phyloP scores from a whole-genome alignment of 1,140 invertebrate genomes.

The Drosophila ambigua region DNA sequence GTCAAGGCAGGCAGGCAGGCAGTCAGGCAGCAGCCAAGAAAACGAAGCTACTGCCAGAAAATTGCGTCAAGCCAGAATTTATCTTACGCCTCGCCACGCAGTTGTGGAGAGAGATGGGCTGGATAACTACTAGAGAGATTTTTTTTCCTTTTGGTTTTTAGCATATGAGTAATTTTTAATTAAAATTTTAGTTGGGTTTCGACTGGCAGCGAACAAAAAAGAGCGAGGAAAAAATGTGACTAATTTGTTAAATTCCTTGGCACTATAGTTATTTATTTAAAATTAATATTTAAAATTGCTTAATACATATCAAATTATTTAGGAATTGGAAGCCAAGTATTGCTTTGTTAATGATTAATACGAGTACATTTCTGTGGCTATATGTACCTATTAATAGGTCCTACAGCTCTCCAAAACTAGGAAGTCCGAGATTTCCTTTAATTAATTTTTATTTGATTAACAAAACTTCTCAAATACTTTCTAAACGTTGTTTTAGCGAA shows the following conservation, averaged over 20 bases:
- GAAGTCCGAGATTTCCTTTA: no score
- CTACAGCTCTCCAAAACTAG: no score
- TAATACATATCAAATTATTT: no score
- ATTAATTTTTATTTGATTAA: no score
- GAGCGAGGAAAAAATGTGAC: not conserved
- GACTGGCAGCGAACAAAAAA: slow-evolving; percentile 14
- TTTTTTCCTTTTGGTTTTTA: slow-evolving; percentile 14
- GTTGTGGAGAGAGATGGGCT: slow-evolving; percentile 23
- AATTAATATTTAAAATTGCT: no score
- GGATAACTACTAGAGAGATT: slow-evolving; percentile 2
- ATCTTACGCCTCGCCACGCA: slow-evolving; percentile 41
- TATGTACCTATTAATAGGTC: no score
- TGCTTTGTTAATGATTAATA: no score
- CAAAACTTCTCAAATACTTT: no score
- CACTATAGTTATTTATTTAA: no score
- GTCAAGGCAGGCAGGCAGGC: slow-evolving; percentile 53
- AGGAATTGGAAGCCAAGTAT: not conserved
- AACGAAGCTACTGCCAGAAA: slow-evolving; percentile 42
- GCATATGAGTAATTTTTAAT: slow-evolving; percentile 77
- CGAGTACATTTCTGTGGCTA: no score
- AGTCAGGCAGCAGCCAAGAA: not conserved
- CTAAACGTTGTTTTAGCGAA: no score
- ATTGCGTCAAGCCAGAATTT: slow-evolving; percentile 62
- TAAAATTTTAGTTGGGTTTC: slow-evolving; percentile 59
- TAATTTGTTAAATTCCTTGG: no score